Conservation (phyloP, 2,797 vertebrate genomes). For the Squalus acanthias region DNA sequence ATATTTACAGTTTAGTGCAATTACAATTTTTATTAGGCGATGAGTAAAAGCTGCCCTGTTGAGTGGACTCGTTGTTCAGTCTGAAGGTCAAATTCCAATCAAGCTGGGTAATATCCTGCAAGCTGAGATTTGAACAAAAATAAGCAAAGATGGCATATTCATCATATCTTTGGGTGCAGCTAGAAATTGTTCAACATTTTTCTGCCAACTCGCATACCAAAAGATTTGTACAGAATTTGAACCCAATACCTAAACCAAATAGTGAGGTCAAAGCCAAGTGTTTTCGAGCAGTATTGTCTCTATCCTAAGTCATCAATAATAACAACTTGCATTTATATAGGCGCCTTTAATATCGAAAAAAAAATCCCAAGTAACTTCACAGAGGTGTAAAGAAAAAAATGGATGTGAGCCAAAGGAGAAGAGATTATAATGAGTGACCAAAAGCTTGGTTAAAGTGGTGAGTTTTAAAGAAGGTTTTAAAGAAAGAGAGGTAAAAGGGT, state of each 20-base stretch:
- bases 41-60: background rate
- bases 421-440: background rate
- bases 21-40: too few species aligned
- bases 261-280: background rate
- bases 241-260: background rate
- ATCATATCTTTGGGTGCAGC: background rate
- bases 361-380: background rate
- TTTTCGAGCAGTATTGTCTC: background rate
- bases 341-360: background rate
- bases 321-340: background rate
- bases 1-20: background rate
- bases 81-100: constrained; percentile 1
- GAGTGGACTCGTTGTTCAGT: background rate
- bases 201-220: background rate
- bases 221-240: background rate
- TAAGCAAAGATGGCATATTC: background rate
- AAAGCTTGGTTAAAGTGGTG: background rate
- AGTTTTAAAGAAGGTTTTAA: background rate
- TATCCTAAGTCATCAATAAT: background rate
- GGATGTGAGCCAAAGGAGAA: background rate
- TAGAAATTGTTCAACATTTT: background rate
- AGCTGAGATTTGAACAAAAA: background rate
- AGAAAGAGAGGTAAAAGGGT: background rate
- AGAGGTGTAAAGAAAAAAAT: background rate
- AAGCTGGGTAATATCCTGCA: background rate